Evolutionary conservation across 2,797 vertebrate species (phyloP), one percentile per base, ranked within the genome.

Genomic region (Anableps anableps): DNA sequence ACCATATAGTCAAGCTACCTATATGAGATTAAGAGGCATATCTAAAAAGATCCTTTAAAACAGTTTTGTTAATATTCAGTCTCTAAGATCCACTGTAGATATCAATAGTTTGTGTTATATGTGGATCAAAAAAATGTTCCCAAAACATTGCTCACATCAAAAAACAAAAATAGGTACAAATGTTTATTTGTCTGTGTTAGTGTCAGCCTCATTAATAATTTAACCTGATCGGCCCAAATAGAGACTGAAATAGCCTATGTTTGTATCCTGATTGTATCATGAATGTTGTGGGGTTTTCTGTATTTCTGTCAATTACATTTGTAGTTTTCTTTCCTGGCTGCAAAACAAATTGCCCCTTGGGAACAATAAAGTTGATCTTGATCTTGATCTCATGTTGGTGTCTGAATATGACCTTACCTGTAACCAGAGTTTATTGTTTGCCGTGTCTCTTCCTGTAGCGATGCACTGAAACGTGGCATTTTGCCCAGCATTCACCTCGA

Each of bases 391-490:
- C 29, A 41, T 72, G 34, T 29, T 5, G 23, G 29, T 76, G 38
- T 41, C 3, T 45, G 45, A 66, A 41, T 71, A 4, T 62, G 76
- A 55, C 4, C 13, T 0, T 96, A 99, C 98, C 98, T 99, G 98
- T 23, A 99, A 96, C 98, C 98, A 99, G 72, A 99, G 94, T 85
- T 99, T 99, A 92, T 98, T 99, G 93, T 96, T 98, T 9, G 97
- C 96, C 1, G 97, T 97, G 19, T 99, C 98, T 83, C 98, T 95
- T 85, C 98, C 97, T 0, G 98, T 99, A 72, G 98, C 98, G 71
- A 99, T 99, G 79, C 98, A 99, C 89, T 99, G 98, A 93, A 99
- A 99, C 0, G 98, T 99, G 83, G 98, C 98, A 53, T 99, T 99
- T 92, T 99, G 98, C 70, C 98, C 98, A 5, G 98, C 98, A 19